phyloP scores from a whole-genome alignment of 2,113 vertebrate species.

The Ailuropoda melanoleuca region DNA sequence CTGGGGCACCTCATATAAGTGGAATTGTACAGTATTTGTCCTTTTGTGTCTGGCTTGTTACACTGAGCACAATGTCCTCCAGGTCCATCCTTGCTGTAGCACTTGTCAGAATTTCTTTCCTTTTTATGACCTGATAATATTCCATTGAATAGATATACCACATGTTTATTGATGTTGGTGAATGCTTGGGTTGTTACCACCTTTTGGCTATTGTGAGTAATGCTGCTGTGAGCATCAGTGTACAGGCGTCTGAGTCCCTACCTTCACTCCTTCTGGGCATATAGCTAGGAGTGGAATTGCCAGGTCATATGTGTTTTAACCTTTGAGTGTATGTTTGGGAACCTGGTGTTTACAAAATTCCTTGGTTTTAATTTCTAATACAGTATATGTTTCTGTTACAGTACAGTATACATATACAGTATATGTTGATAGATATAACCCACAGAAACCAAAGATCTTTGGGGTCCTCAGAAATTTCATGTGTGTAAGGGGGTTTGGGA shows the following conservation, averaged over 20 bases:
- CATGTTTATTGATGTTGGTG: neutral
- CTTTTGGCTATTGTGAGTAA: neutral
- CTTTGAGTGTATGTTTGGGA: neutral
- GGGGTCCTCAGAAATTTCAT: neutral
- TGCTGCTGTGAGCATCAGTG: neutral
- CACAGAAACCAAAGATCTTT: neutral
- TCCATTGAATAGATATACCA: neutral
- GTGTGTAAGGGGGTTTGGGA: neutral
- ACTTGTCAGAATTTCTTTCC: neutral
- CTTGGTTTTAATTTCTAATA: neutral
- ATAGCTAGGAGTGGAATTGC: neutral
- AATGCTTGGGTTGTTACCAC: neutral
- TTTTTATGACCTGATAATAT: neutral
- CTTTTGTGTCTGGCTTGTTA: neutral
- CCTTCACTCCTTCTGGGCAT: neutral
- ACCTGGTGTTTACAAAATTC: neutral
- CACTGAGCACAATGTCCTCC: neutral
- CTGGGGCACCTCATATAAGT: neutral
- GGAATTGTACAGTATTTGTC: neutral
- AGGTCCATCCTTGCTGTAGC: neutral
- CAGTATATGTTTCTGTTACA: neutral
- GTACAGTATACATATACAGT: neutral
- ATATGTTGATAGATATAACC: neutral
- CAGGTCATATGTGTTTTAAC: neutral
- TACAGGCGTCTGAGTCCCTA: neutral